Conservation (phyloP, 1,140 invertebrate genomes). For the Paralvinella palmiformis region DNA sequence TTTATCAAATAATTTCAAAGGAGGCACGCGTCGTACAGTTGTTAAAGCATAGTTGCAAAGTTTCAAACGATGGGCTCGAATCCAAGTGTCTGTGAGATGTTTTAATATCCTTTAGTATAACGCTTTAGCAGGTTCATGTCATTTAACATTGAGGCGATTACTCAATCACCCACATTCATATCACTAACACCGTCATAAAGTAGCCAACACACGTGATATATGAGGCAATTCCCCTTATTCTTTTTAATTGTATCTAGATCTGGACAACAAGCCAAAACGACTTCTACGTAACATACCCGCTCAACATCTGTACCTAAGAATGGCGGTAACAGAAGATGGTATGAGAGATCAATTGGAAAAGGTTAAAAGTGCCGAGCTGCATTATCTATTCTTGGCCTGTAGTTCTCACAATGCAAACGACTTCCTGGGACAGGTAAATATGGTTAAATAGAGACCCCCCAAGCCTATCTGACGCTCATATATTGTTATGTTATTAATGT, state of each 20-base stretch:
- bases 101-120: background rate
- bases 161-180: background rate
- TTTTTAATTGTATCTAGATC: slow-evolving; percentile 24
- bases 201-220: background rate
- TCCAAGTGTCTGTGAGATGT: no score
- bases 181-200: background rate
- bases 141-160: background rate
- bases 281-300: slow-evolving; percentile 31
- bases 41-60: no score
- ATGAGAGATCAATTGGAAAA: slow-evolving; percentile 21
- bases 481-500: background rate
- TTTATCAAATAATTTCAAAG: no score
- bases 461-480: background rate
- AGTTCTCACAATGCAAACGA: slow-evolving; percentile 22
- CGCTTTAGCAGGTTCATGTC: background rate
- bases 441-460: no score
- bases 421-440: slow-evolving; percentile 29
- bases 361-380: slow-evolving; percentile 25
- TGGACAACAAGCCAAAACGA: slow-evolving; percentile 29
- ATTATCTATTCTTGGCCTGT: slow-evolving; percentile 31
- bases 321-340: slow-evolving; percentile 10
- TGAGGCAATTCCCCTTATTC: background rate
- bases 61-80: no score
- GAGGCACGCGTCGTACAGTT: no score
- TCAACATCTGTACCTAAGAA: slow-evolving; percentile 32